Evolutionary conservation across 2,888 invertebrate genomes (phyloP).

Genomic region (Deilephila elpenor): DNA sequence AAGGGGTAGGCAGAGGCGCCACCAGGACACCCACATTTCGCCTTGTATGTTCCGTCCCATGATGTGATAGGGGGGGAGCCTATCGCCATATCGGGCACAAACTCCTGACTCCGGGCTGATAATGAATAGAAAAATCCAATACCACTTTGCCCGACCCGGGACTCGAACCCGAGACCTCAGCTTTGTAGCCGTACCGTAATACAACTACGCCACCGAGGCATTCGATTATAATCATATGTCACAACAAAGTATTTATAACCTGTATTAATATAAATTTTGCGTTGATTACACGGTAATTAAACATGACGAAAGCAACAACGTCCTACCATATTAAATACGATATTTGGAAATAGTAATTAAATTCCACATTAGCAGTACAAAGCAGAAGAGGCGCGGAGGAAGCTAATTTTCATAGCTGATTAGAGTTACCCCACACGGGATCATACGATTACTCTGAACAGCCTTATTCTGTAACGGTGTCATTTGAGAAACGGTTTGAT

Average conservation of each 20-base stretch:
- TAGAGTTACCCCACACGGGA: constrained; percentile 80
- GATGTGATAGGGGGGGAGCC: too few species aligned
- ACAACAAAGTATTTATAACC: neutral
- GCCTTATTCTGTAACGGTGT: constrained; percentile 51
- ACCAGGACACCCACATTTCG: too few species aligned
- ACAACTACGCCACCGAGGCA: too few species aligned
- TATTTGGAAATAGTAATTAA: constrained; percentile 83
- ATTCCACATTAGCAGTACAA: constrained; percentile 80
- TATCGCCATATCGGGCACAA: too few species aligned
- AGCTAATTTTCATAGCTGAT: constrained; percentile 85
- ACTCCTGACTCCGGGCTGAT: too few species aligned
- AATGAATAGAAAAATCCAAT: too few species aligned
- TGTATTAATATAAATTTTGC: neutral
- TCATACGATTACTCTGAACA: constrained; percentile 66
- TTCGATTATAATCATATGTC: neutral
- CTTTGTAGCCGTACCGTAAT: too few species aligned
- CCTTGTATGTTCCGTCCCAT: too few species aligned
- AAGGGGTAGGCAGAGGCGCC: too few species aligned
- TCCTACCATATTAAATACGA: constrained; percentile 58
- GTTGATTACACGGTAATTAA: constrained; percentile 56
- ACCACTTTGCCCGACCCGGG: too few species aligned
- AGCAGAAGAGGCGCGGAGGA: constrained; percentile 79
- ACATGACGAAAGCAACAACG: constrained; percentile 62
- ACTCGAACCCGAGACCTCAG: too few species aligned
- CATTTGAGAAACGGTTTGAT: constrained; percentile 13